phyloP scores from a whole-genome alignment of 1,140 invertebrate species.

The Drosophila carrolli region DNA sequence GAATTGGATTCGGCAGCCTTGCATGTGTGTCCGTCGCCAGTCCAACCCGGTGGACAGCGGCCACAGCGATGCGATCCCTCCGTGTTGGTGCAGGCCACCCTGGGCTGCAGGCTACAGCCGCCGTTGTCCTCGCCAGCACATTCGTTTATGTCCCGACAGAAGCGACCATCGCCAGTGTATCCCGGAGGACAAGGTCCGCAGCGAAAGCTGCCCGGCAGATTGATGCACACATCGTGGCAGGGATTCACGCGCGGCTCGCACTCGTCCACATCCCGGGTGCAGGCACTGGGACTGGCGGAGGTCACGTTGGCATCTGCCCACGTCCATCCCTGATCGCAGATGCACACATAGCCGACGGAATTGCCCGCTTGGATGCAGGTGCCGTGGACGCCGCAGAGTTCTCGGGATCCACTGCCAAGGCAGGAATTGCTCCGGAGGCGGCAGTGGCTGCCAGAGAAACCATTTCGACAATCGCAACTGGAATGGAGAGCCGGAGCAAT shows the following conservation, averaged over 20 bases:
- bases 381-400: constrained; percentile 96
- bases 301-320: constrained; percentile 86
- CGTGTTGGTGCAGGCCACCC: constrained; percentile 92
- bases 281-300: constrained; percentile 87
- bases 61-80: constrained; percentile 93
- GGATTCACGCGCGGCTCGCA: constrained; percentile 89
- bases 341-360: constrained; percentile 88
- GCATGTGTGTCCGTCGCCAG: constrained; percentile 90
- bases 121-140: constrained; percentile 92
- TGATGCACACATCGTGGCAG: constrained; percentile 94
- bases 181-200: constrained; percentile 94
- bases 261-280: constrained; percentile 92
- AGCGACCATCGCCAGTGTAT: constrained; percentile 93
- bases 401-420: constrained; percentile 87
- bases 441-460: constrained; percentile 93
- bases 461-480: constrained; percentile 91
- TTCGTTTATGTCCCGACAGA: constrained; percentile 95
- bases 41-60: constrained; percentile 93
- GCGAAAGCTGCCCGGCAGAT: constrained; percentile 92
- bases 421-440: constrained; percentile 90
- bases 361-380: constrained; percentile 89
- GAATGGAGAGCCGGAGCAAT: neutral
- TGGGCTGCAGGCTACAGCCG: constrained; percentile 94
- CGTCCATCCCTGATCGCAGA: constrained; percentile 95
- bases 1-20: constrained; percentile 46